phyloP scores from a whole-genome alignment of 2,113 vertebrate species.

The Ochotona princeps region DNA sequence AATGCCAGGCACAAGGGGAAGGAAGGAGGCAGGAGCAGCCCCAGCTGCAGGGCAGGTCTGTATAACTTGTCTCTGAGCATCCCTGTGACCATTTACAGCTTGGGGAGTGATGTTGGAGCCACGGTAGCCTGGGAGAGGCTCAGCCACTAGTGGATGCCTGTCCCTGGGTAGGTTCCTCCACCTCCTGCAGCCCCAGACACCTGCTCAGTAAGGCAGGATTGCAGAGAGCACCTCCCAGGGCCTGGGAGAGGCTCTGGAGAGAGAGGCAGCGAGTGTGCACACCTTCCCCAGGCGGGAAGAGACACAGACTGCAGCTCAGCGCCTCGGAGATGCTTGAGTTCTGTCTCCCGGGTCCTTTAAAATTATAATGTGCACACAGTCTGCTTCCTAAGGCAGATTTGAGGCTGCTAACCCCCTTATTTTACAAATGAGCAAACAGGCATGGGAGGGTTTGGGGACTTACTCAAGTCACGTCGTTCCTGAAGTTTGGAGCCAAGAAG shows the following conservation, averaged over 20 bases:
- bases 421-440: constrained; percentile 69
- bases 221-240: neutral
- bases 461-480: constrained; percentile 13
- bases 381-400: constrained; percentile 37
- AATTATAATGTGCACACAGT: constrained; percentile 34
- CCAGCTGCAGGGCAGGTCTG: neutral
- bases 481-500: neutral
- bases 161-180: neutral
- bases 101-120: neutral
- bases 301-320: rapidly evolving
- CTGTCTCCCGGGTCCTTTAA: neutral
- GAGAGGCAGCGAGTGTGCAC: rapidly evolving
- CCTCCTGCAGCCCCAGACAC: neutral
- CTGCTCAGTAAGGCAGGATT: neutral
- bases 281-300: neutral
- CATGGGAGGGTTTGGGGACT: constrained; percentile 40
- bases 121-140: neutral
- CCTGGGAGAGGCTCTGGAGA: neutral
- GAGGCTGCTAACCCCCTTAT: constrained; percentile 58
- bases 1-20: neutral
- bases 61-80: neutral
- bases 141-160: too few species aligned
- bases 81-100: neutral
- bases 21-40: too few species aligned
- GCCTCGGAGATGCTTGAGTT: neutral